These are phyloP conservation scores for Oscheius sp. DNA, from an alignment of 2,888 invertebrate genomes.

Conservation along the genomic window DNA sequence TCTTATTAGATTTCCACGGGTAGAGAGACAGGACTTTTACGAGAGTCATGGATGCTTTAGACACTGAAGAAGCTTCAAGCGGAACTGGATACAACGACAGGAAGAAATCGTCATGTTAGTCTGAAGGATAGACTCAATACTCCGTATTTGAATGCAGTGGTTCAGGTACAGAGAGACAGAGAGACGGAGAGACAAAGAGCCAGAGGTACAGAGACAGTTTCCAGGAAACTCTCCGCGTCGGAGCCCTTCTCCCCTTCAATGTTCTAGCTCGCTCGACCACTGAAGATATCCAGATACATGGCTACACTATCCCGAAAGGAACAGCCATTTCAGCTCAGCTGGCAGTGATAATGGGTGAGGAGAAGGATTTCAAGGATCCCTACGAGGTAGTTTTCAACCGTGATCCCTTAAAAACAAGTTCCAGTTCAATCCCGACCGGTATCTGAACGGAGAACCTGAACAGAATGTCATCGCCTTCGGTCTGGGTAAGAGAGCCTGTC, in stretches of 20 bases:
- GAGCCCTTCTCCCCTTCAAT: conserved; percentile 8
- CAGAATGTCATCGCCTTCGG: conserved; percentile 10
- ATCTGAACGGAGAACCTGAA: conserved; percentile 1
- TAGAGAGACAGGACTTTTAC: background rate
- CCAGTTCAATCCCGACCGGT: conserved; percentile 25
- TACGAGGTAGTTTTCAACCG: background rate
- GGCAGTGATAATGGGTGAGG: conserved; percentile 15
- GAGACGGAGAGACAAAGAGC: too few species aligned
- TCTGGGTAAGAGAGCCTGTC: conserved; percentile 14
- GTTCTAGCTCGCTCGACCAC: conserved; percentile 3
- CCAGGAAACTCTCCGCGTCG: conserved; percentile 17
- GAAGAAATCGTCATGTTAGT: conserved; percentile 5
- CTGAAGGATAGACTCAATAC: conserved; percentile 6
- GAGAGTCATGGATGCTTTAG: background rate
- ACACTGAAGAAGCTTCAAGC: conserved; percentile 2
- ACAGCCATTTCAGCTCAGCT: conserved; percentile 1
- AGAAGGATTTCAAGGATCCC: conserved; percentile 13
- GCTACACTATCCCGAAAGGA: background rate
- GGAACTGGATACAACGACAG: conserved; percentile 13
- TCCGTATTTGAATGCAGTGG: conserved; percentile 18
- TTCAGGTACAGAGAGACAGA: conserved; percentile 8
- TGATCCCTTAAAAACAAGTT: background rate
- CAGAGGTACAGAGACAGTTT: background rate
- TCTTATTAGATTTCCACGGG: background rate
- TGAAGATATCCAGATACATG: background rate